phyloP scores from a whole-genome alignment of 1,140 invertebrate species.

The Drosophila kurseongensis region DNA sequence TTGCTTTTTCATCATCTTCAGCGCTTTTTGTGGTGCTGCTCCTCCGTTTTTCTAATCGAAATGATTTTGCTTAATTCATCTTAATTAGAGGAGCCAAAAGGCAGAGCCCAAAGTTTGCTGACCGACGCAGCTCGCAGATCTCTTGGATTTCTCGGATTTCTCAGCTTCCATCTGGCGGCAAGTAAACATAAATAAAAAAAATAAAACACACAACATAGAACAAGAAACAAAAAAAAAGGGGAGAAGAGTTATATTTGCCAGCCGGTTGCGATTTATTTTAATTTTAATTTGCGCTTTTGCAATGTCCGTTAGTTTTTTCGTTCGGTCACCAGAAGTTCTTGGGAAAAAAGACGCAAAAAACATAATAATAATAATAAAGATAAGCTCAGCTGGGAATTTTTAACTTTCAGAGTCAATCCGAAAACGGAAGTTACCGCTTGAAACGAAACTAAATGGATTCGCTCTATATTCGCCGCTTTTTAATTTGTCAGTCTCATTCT shows the following conservation, averaged over 20 bases:
- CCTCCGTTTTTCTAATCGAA: constrained; percentile 71
- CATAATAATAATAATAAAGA: constrained; percentile 19
- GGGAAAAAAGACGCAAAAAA: constrained; percentile 13
- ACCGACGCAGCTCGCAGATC: constrained; percentile 38
- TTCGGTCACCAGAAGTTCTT: constrained; percentile 26
- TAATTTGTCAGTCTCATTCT: not conserved
- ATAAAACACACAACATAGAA: constrained; percentile 7
- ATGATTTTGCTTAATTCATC: constrained; percentile 84
- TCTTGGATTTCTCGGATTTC: constrained; percentile 15
- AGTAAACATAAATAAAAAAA: constrained; percentile 46
- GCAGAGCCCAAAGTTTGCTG: constrained; percentile 65
- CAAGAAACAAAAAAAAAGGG: constrained; percentile 2
- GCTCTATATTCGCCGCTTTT: not conserved
- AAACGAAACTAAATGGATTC: constrained; percentile 12
- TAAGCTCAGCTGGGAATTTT: constrained; percentile 2
- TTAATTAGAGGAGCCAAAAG: constrained; percentile 69
- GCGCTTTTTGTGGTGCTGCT: constrained; percentile 15
- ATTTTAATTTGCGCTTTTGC: constrained; percentile 74
- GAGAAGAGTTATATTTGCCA: constrained; percentile 46
- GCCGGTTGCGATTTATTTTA: constrained; percentile 72
- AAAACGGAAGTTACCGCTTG: constrained; percentile 13
- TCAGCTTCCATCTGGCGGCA: constrained; percentile 14
- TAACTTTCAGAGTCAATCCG: constrained; percentile 5
- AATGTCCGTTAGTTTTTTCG: constrained; percentile 24
- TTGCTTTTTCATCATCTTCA: constrained; percentile 22